Conservation (phyloP, 2,797 vertebrate species). For the Paguma larvata region DNA sequence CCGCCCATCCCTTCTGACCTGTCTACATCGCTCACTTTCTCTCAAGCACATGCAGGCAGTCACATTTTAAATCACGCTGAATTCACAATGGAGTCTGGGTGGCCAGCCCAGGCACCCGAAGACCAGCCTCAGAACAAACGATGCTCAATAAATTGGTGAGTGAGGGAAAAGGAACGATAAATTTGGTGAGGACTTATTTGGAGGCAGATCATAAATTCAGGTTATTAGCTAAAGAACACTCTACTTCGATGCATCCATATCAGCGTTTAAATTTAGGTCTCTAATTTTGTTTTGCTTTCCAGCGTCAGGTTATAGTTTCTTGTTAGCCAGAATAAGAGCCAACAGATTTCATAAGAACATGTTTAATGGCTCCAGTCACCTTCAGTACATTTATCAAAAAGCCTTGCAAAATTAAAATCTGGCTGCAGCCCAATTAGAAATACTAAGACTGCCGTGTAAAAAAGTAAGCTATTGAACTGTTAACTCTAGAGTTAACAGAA, state of each 20-base stretch:
- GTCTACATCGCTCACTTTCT: neutral
- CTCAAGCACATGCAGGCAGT: neutral
- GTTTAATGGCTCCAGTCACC: neutral
- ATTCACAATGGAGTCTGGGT: neutral
- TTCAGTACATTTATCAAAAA: constrained; percentile 51
- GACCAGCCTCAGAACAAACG: neutral
- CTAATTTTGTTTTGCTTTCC: neutral
- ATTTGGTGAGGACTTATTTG: neutral
- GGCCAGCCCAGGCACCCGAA: neutral
- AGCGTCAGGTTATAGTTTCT: neutral
- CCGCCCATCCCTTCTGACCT: neutral
- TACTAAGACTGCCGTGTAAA: neutral
- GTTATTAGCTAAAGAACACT: neutral
- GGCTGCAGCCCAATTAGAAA: neutral
- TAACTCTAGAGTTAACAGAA: neutral
- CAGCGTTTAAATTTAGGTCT: constrained; percentile 11
- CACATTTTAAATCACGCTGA: neutral
- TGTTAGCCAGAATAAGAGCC: neutral
- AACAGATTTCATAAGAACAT: constrained; percentile 19
- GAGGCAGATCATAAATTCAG: neutral
- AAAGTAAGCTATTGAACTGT: neutral
- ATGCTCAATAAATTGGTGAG: neutral
- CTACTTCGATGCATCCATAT: neutral
- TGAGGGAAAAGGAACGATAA: neutral
- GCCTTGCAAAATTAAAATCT: constrained; percentile 32